Conservation (phyloP, 2,797 vertebrate genomes). For the Acipenser oxyrinchus region DNA sequence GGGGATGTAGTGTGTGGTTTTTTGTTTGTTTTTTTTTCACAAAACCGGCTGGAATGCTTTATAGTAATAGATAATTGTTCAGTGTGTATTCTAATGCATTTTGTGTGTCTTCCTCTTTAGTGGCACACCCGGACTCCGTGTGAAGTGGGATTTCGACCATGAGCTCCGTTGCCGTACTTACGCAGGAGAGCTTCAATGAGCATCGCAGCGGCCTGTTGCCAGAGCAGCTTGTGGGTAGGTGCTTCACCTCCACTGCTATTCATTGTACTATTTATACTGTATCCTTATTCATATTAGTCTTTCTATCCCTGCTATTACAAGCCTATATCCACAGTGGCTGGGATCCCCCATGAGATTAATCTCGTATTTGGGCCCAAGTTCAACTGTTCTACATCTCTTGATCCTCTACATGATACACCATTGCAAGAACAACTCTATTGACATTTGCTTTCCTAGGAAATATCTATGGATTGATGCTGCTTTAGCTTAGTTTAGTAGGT, state of each 20-base stretch:
- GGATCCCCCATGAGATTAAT: conserved; percentile 1
- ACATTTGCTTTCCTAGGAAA: no score
- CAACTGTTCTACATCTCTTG: background rate
- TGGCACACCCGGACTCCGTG: conserved; percentile 92
- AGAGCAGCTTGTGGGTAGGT: conserved; percentile 76
- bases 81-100: background rate
- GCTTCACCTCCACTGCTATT: background rate
- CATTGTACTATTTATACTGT: no score
- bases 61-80: background rate
- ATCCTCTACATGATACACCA: no score
- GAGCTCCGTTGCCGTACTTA: conserved; percentile 99
- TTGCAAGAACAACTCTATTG: no score
- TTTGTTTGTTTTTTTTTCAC: background rate
- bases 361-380: conserved; percentile 3
- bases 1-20: conserved; percentile 7
- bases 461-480: no score
- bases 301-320: no score
- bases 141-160: conserved; percentile 89
- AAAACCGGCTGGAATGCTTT: background rate
- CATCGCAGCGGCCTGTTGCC: conserved; percentile 91
- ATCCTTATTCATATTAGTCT: no score
- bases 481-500: no score
- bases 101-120: conserved; percentile 41
- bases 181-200: conserved; percentile 98
- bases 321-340: conserved; percentile 5